Base-by-base conservation (phyloP, 2,797 vertebrate species). In the Pangasius sanitwongsei region DNA sequence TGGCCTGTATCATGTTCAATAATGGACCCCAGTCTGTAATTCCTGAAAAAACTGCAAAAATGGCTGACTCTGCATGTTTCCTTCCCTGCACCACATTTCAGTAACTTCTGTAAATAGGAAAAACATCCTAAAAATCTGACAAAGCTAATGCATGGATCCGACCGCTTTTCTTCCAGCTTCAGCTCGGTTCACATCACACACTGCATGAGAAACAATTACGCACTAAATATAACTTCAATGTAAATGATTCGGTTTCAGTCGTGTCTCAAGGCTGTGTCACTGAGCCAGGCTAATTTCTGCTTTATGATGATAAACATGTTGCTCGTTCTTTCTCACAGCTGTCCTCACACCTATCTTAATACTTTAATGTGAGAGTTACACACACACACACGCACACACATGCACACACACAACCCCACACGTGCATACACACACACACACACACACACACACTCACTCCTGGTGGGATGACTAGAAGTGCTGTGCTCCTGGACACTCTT, bases 291-390 rank as follows among this genome's bases (percentile, higher is more conserved):
- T 90, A 34, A 82, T 75, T 78, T 57, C 78, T 89, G 88, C 83
- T 89, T 83, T 63, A 77, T 72, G 78, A 70, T 87, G 81, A 86
- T 84, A 34, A 86, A 85, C 83, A 69, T 87, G 57, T 57, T 69
- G 86, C 69, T 86, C 5, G 13, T 85, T 44, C 80, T 86, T 84
- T 81, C 77, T 23, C 77, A 89, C 83, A 85, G 87, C 87, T 88
- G 65, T 82, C 57, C 85, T 87, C 53, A 82, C 80, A 88, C 59
- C 81, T 63, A 55, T 12, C 28, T 23, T 50, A 84, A 70, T 74
- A 80, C 50, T 31, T 78, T n/a, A 18, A 31, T 53, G n/a, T 80
- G 83, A 53, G 77, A 67, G 57, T 50, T 28, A 48, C 11, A 83
- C 57, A 82, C 31, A 81, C 53, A 16, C 48, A 31, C 7, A 34